Conservation (phyloP, 2,113 vertebrate species). For the Oceanodroma tethys region DNA sequence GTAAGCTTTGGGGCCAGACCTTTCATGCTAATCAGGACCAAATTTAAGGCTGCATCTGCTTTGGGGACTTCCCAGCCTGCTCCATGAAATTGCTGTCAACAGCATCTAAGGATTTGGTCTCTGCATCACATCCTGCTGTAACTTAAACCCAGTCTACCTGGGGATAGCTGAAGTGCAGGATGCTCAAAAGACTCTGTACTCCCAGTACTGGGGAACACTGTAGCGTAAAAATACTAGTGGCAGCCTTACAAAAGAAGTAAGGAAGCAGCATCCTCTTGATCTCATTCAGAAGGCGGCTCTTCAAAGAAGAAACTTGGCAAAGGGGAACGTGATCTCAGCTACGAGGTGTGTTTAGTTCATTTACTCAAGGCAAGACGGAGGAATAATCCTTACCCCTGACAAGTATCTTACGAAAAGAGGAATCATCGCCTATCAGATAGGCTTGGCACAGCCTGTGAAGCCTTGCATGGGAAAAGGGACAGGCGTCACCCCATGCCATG, state of each 20-base stretch:
- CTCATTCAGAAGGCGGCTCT: neutral
- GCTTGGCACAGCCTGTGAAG: neutral
- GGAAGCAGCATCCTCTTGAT: neutral
- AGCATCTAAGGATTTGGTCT: neutral
- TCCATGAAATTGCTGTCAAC: neutral
- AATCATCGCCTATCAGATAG: neutral
- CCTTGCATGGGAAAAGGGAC: neutral
- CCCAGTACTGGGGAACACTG: neutral
- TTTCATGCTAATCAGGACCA: neutral
- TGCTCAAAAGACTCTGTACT: neutral
- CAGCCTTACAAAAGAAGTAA: neutral
- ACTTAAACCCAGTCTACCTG: rapidly evolving
- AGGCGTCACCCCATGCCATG: rapidly evolving
- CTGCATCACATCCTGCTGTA: neutral
- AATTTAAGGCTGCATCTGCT: neutral
- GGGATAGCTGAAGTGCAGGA: neutral
- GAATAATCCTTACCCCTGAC: neutral
- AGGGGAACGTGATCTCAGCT: neutral
- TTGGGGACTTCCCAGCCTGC: neutral
- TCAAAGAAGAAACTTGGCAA: neutral
- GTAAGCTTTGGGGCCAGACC: neutral
- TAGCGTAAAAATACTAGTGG: neutral
- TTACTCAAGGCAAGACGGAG: neutral
- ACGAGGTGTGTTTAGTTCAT: neutral
- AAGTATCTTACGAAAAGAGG: neutral